These are phyloP conservation scores for Pachyramphus minor DNA, from an alignment of 2,113 vertebrate species.

Conservation along the genomic window DNA sequence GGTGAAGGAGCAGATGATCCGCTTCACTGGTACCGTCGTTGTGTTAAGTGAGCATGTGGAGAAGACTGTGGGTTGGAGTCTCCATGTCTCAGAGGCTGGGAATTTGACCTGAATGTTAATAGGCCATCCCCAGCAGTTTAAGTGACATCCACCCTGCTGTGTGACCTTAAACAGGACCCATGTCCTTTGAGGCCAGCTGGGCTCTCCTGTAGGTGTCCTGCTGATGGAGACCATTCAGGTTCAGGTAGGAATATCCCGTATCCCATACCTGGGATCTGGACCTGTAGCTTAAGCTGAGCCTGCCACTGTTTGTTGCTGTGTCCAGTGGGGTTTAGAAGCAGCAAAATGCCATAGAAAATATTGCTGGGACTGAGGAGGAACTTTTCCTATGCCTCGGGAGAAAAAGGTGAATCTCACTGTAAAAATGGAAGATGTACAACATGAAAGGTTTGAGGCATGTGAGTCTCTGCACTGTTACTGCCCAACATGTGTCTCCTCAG, in stretches of 20 bases:
- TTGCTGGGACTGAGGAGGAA: background rate
- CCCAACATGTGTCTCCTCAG: background rate
- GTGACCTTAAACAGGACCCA: no score
- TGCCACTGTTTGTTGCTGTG: fast-evolving
- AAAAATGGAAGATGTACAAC: background rate
- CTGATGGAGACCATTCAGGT: background rate
- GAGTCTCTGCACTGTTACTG: background rate
- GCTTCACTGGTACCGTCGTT: background rate
- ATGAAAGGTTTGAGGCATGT: fast-evolving
- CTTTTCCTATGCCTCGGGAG: background rate
- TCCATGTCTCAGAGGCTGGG: fast-evolving
- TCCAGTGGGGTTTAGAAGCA: background rate
- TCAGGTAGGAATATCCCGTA: background rate
- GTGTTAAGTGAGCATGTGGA: background rate
- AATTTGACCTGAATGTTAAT: background rate
- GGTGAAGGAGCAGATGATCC: no score
- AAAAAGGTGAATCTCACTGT: fast-evolving
- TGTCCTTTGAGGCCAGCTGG: background rate
- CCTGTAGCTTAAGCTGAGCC: background rate
- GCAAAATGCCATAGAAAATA: fast-evolving
- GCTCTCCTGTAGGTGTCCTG: fast-evolving
- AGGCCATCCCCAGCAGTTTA: fast-evolving
- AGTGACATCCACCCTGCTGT: no score
- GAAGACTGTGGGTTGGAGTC: fast-evolving
- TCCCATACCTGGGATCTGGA: fast-evolving